Conservation (phyloP, 2,113 vertebrate genomes). For the Phocoena phocoena region DNA sequence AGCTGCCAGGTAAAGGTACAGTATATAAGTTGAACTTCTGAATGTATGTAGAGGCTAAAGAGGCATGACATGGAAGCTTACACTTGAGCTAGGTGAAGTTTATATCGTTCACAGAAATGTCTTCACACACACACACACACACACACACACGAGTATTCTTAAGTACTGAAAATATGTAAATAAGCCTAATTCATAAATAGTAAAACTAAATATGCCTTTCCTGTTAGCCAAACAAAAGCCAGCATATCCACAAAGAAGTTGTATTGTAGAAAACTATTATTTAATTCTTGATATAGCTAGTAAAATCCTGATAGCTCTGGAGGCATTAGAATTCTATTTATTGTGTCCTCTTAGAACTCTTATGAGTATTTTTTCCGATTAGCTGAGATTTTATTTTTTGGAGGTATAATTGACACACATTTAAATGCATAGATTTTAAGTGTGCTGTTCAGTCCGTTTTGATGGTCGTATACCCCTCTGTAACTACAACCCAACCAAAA, state of each 20-base stretch:
- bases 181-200: neutral
- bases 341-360: neutral
- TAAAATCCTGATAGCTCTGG: neutral
- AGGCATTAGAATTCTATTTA: neutral
- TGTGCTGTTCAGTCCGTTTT: neutral
- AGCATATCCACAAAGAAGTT: conserved; percentile 11
- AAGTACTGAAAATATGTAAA: neutral
- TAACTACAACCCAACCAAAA: neutral
- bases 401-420: neutral
- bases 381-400: neutral
- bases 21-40: neutral
- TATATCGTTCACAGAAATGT: neutral
- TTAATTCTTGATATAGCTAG: neutral
- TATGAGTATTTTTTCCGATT: neutral
- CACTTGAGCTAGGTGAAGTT: neutral
- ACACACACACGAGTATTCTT: neutral
- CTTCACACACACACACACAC: neutral
- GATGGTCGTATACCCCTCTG: neutral
- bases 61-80: neutral
- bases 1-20: neutral
- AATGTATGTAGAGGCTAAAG: neutral
- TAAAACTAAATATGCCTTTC: neutral
- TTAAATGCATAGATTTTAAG: neutral
- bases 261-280: neutral
- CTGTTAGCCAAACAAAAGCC: neutral